Evolutionary conservation across 2,797 vertebrate species (phyloP).

Genomic region (Anas bernieri): DNA sequence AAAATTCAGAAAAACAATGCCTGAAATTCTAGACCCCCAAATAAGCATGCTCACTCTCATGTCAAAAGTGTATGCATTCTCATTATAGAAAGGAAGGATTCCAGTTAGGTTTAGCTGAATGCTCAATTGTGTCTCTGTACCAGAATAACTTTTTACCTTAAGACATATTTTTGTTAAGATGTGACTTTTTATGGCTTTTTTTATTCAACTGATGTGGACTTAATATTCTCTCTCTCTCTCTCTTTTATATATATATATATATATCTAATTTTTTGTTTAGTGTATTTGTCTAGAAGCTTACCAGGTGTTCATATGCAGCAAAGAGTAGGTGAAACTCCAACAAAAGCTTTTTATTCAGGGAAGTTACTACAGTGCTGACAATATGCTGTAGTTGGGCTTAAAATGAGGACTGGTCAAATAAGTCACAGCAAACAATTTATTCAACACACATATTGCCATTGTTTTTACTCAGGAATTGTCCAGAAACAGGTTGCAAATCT

Average conservation of each 20-base stretch:
- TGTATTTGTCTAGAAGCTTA: not conserved
- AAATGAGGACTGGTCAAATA: conserved; percentile 27
- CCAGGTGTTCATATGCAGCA: not conserved
- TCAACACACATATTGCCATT: conserved; percentile 6
- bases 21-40: conserved; percentile 12
- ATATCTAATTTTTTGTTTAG: not conserved
- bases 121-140: not conserved
- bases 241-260: not conserved
- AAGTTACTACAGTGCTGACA: conserved; percentile 17
- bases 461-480: not conserved
- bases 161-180: not conserved
- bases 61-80: not conserved
- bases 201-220: not conserved
- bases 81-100: not conserved
- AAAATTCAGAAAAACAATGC: not conserved
- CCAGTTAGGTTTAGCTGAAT: not conserved
- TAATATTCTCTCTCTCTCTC: not conserved
- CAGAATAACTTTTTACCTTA: not conserved
- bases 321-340: conserved; percentile 25
- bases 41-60: not conserved
- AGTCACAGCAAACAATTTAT: conserved; percentile 36
- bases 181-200: not conserved
- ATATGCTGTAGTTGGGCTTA: not conserved
- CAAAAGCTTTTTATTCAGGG: conserved; percentile 38
- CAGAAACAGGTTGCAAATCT: conserved; percentile 12